Evolutionary conservation across 2,888 invertebrate species (phyloP).

Genomic region (Podabrus alpinus): DNA sequence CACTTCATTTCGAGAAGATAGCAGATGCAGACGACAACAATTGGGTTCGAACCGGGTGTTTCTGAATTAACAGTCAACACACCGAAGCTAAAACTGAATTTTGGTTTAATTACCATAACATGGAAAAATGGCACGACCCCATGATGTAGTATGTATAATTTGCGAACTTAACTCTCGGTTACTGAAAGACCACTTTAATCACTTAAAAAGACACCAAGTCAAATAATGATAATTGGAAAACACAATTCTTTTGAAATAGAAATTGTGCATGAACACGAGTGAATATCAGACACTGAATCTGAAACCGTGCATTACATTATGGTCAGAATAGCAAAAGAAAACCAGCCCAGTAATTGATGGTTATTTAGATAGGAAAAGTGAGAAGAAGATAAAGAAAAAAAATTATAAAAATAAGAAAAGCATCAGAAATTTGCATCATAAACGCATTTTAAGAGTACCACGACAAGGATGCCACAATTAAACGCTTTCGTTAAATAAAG

Average conservation of each 20-base stretch:
- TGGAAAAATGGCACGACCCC: too few relatives aligned
- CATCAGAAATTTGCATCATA: slow-evolving; percentile 32
- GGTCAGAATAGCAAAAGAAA: slow-evolving; percentile 1
- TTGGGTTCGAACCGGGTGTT: too few relatives aligned
- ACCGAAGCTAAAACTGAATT: too few relatives aligned
- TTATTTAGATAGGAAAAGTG: slow-evolving; percentile 22
- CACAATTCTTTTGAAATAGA: neutral
- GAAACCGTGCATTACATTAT: slow-evolving; percentile 15
- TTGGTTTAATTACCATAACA: too few relatives aligned
- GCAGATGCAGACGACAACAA: too few relatives aligned
- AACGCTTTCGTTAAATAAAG: slow-evolving; percentile 12
- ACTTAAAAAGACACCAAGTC: neutral
- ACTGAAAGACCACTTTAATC: neutral
- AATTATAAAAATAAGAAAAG: slow-evolving; percentile 19
- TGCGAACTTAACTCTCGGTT: neutral
- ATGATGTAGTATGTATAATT: too few relatives aligned
- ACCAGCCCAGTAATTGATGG: slow-evolving; percentile 15
- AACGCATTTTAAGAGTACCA: slow-evolving; percentile 19
- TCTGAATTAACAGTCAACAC: too few relatives aligned
- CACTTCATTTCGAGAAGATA: too few relatives aligned
- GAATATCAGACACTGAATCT: slow-evolving; percentile 6
- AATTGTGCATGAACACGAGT: neutral
- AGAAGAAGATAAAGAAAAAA: slow-evolving; percentile 16
- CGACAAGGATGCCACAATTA: slow-evolving; percentile 27
- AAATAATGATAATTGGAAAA: neutral